Percentiles rank a stretch among this genome's conserved stretches.
These are phyloP conservation scores for Helicolenus hilgendorfi DNA, from an alignment of 2,797 vertebrate species.

Conservation along the genomic window DNA sequence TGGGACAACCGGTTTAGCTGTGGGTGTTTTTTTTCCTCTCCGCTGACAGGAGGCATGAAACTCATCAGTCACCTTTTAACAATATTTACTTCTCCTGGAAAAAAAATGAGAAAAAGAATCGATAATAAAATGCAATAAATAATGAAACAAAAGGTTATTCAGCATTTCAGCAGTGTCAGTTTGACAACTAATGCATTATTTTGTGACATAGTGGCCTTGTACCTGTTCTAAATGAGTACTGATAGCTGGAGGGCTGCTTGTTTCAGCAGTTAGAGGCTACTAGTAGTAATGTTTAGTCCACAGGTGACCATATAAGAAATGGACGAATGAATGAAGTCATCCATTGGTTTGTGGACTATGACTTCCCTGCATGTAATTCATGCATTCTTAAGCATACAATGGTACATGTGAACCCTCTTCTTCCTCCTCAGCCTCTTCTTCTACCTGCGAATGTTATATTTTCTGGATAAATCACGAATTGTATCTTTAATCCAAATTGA, in stretches of 20 bases:
- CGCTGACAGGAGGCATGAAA: not conserved
- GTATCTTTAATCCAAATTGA: conserved; percentile 69
- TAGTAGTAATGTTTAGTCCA: not conserved
- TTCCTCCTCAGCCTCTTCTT: not conserved
- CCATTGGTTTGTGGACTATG: not conserved
- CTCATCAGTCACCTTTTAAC: not conserved
- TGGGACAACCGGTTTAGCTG: not conserved
- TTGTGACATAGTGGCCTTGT: conserved; percentile 33
- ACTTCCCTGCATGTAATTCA: too few species aligned
- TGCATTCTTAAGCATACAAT: too few species aligned
- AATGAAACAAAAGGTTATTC: not conserved
- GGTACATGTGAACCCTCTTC: too few species aligned
- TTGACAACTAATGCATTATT: conserved; percentile 1
- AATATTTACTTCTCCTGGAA: not conserved
- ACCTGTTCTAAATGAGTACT: not conserved
- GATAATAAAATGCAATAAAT: not conserved
- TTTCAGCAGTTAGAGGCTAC: not conserved
- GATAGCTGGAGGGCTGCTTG: conserved; percentile 14
- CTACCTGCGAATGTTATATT: not conserved
- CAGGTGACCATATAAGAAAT: not conserved
- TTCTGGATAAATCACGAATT: conserved; percentile 40
- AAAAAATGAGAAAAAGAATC: not conserved
- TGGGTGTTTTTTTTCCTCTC: not conserved
- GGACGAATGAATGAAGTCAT: not conserved
- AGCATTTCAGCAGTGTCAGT: not conserved